Percentiles rank a stretch among this genome's conserved stretches.
Conservation (phyloP, 2,888 invertebrate genomes). For the Pseudococcus longispinus region DNA sequence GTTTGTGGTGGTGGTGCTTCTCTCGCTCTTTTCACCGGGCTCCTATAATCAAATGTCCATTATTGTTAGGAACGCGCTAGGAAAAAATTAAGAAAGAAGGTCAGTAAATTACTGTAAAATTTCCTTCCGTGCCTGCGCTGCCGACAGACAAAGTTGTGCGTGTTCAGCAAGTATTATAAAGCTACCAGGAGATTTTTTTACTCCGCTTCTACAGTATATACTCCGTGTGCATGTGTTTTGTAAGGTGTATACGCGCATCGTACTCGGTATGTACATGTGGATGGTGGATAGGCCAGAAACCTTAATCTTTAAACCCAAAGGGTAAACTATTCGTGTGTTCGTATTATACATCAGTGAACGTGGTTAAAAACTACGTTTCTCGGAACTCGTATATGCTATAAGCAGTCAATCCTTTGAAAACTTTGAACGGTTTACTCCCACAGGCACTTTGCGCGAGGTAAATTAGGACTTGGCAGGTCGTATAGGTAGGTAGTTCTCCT, state of each 20-base stretch:
- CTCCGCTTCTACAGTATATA: background rate
- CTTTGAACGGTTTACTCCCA: slow-evolving; percentile 36
- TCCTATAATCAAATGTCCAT: slow-evolving; percentile 47
- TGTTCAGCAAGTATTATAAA: slow-evolving; percentile 54
- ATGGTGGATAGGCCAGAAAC: background rate
- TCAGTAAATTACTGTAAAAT: slow-evolving; percentile 53
- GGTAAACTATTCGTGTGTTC: slow-evolving; percentile 39
- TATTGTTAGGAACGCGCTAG: slow-evolving; percentile 31
- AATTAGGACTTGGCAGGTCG: slow-evolving; percentile 14
- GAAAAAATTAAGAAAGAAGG: slow-evolving; percentile 54
- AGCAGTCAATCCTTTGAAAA: slow-evolving; percentile 36
- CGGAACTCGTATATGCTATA: background rate
- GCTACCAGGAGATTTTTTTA: slow-evolving; percentile 1
- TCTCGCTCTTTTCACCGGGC: background rate
- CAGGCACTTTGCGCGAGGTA: slow-evolving; percentile 25
- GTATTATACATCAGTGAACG: slow-evolving; percentile 3
- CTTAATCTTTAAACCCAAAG: slow-evolving; percentile 42
- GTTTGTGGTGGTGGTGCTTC: background rate
- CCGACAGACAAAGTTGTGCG: slow-evolving; percentile 54
- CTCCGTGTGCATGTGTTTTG: background rate
- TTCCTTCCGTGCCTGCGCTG: slow-evolving; percentile 36
- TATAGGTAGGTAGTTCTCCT: background rate
- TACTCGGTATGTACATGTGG: background rate
- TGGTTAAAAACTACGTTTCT: slow-evolving; percentile 33
- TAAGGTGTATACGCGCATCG: background rate